phyloP scores from a whole-genome alignment of 2,888 invertebrate genomes.

The Graphium colonna region DNA sequence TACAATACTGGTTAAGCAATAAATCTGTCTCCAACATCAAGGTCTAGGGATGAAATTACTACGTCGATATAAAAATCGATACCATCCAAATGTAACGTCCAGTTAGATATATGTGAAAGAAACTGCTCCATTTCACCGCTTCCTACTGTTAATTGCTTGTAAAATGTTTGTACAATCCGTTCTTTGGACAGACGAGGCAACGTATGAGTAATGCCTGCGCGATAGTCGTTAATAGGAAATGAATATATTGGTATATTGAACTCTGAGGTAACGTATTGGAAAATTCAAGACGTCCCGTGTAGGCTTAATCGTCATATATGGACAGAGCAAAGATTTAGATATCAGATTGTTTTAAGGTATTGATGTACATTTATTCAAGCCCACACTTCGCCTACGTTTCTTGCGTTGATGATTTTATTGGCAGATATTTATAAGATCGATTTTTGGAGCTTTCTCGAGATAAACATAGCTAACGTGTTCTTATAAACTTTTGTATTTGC shows the following conservation, averaged over 20 bases:
- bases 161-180: slow-evolving; percentile 27
- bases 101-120: neutral
- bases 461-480: no score
- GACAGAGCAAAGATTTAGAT: slow-evolving; percentile 15
- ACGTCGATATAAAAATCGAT: neutral
- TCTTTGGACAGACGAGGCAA: slow-evolving; percentile 35
- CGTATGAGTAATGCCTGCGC: slow-evolving; percentile 40
- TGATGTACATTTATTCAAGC: slow-evolving; percentile 8
- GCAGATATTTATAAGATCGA: no score
- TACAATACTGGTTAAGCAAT: no score
- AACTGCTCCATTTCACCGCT: slow-evolving; percentile 12
- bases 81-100: neutral
- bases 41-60: no score
- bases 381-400: slow-evolving; percentile 19
- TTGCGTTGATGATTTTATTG: neutral
- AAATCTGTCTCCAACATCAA: no score
- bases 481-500: no score
- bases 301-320: slow-evolving; percentile 5
- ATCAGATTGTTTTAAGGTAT: slow-evolving; percentile 13
- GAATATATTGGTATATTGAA: slow-evolving; percentile 43
- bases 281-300: slow-evolving; percentile 15
- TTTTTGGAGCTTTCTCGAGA: no score
- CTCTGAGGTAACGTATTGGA: slow-evolving; percentile 21
- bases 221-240: slow-evolving; percentile 40
- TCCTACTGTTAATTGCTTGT: slow-evolving; percentile 26